Base-by-base conservation (phyloP, 2,113 vertebrate species). In the Candoia aspera region DNA sequence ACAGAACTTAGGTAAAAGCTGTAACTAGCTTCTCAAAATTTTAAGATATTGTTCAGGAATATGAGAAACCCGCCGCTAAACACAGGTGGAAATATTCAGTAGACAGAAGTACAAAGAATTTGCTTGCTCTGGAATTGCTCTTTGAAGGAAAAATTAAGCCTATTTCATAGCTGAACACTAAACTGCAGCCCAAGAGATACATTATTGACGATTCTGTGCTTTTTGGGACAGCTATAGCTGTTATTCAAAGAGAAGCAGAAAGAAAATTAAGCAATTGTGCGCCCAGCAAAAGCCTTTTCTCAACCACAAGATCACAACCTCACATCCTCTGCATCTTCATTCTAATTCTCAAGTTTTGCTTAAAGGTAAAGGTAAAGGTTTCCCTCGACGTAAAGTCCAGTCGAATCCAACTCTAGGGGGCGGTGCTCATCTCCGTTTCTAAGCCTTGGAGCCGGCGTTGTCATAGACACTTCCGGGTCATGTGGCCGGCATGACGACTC, bases 121-220 rank as follows among this genome's bases (percentile, higher is more conserved):
- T 33, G 8, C n/a, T 90, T 33, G 53, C 21, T 37, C 49, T 90
- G 64, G n/a, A 90, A 12, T 79, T 6, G 23, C 53, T 79, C 89
- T 57, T 57, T 90, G 53, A 42, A 90, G n/a, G 73, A 42, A 84
- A 83, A 83, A 90, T 79, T 55, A 90, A 79, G 64, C 49, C 64
- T 57, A 42, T 26, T 57, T 33, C 33, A 90, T 58, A 84, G 53
- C n/a, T 83, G 33, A 90, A 57, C n/a, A 33, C 64, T 8, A 42
- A 8, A 33, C 23, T 84, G 89, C 73, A 90, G 53, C 68, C 54
- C 53, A 73, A 4, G n/a, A 73, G n/a, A 87, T 24, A 79, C 19
- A 57, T 73, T 55, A 23, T 54, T 57, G 10, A 79, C 68, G 2
- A 33, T 37, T 79, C 29, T 73, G 10, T 73, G 53, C 19, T 21